Conservation (phyloP, 2,888 invertebrate genomes). For the Mythimna albipuncta region DNA sequence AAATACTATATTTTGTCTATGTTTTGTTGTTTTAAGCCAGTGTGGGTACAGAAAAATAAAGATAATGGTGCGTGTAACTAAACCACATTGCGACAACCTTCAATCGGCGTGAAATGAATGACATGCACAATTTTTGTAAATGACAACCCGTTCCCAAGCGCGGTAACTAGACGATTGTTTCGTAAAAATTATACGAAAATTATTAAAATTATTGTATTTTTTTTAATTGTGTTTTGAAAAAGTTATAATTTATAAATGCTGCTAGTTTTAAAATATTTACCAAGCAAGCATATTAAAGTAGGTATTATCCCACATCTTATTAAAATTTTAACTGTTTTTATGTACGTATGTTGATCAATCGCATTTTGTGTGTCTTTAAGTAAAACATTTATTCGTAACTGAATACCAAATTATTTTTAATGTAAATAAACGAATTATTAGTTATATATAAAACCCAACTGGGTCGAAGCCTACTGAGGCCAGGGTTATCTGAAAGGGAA, state of each 20-base stretch:
- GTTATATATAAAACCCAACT: too few relatives aligned
- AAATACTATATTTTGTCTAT: too few relatives aligned
- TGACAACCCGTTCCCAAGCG: conserved; percentile 55
- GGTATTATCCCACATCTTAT: too few relatives aligned
- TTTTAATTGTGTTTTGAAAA: conserved; percentile 17
- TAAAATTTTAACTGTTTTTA: too few relatives aligned
- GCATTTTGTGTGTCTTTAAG: too few relatives aligned
- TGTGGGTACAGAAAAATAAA: not conserved
- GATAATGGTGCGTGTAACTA: conserved; percentile 27
- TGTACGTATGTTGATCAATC: too few relatives aligned
- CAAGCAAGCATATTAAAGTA: not conserved
- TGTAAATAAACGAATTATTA: too few relatives aligned
- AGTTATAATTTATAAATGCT: conserved; percentile 1
- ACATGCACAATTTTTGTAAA: conserved; percentile 60
- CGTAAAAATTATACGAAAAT: conserved; percentile 30
- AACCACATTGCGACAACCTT: conserved; percentile 41
- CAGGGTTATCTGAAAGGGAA: too few relatives aligned
- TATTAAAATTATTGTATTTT: conserved; percentile 16
- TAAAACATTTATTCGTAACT: too few relatives aligned
- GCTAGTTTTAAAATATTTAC: not conserved
- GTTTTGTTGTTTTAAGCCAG: too few relatives aligned
- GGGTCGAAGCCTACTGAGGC: too few relatives aligned
- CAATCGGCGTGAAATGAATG: conserved; percentile 36
- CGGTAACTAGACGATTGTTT: conserved; percentile 29
- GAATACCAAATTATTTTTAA: too few relatives aligned